These are phyloP conservation scores for Epinotia nisella DNA, from an alignment of 2,888 invertebrate species.

Conservation along the genomic window DNA sequence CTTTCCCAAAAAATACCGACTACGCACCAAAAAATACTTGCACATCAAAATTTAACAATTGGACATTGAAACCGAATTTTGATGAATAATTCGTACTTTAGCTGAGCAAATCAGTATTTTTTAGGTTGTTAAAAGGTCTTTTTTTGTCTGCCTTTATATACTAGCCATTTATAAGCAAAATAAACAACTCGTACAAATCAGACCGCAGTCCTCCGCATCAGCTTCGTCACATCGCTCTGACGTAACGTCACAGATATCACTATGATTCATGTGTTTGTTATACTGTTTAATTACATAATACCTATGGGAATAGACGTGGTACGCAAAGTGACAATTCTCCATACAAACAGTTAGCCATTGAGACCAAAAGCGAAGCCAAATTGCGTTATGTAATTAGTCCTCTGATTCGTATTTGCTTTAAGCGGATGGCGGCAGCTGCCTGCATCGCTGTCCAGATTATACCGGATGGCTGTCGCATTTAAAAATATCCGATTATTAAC, in stretches of 20 bases:
- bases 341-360: not conserved
- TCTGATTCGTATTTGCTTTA: slow-evolving; percentile 5
- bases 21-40: too few species aligned
- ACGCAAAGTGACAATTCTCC: not conserved
- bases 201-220: slow-evolving; percentile 4
- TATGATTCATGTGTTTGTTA: slow-evolving; percentile 35
- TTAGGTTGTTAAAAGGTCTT: too few species aligned
- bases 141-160: too few species aligned
- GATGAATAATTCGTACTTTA: too few species aligned
- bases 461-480: not conserved
- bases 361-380: not conserved
- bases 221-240: slow-evolving; percentile 9
- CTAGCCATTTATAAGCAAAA: not conserved
- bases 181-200: slow-evolving; percentile 6
- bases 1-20: too few species aligned
- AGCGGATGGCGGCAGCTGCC: not conserved
- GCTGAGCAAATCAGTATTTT: too few species aligned
- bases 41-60: too few species aligned
- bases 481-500: not conserved
- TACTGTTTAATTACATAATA: slow-evolving; percentile 7
- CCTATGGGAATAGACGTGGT: not conserved
- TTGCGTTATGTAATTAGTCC: not conserved
- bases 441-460: not conserved
- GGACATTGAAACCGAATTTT: too few species aligned
- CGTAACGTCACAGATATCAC: slow-evolving; percentile 15